Percentiles rank a stretch among this genome's conserved stretches.
Conservation (phyloP, 2,888 invertebrate genomes). For the Leucania comma region DNA sequence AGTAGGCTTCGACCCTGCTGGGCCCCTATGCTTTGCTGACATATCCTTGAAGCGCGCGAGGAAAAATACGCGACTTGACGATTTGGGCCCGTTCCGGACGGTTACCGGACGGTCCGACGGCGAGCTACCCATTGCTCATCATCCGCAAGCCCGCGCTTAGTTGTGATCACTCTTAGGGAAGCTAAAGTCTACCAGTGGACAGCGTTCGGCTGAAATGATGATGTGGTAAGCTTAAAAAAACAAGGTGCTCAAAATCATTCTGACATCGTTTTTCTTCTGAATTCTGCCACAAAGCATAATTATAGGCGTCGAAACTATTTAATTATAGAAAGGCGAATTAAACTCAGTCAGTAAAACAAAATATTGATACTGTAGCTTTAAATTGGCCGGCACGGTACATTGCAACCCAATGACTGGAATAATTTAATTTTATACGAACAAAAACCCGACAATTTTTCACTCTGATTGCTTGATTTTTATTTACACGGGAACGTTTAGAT, state of each 20-base stretch:
- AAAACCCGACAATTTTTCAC: conserved; percentile 47
- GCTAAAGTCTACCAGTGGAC: no score
- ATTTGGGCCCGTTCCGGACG: no score
- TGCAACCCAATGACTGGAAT: conserved; percentile 57
- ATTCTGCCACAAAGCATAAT: background rate
- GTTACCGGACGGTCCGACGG: no score
- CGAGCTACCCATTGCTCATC: no score
- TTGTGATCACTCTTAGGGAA: no score
- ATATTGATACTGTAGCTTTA: conserved; percentile 48
- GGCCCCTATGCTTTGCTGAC: no score
- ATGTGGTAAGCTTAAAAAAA: background rate
- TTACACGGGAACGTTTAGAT: conserved; percentile 46
- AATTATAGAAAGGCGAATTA: conserved; percentile 18
- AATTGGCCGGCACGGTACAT: conserved; percentile 57
- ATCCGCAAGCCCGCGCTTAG: no score
- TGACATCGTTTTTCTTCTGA: background rate
- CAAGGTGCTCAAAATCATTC: background rate
- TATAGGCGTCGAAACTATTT: conserved; percentile 2
- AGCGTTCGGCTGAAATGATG: no score
- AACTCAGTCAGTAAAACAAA: conserved; percentile 34
- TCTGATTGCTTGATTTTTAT: conserved; percentile 59
- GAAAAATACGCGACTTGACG: no score
- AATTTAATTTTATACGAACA: conserved; percentile 60
- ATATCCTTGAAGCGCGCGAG: no score
- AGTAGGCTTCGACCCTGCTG: no score